Conservation (phyloP, 1,140 invertebrate species). For the Notospermus geniculatus region DNA sequence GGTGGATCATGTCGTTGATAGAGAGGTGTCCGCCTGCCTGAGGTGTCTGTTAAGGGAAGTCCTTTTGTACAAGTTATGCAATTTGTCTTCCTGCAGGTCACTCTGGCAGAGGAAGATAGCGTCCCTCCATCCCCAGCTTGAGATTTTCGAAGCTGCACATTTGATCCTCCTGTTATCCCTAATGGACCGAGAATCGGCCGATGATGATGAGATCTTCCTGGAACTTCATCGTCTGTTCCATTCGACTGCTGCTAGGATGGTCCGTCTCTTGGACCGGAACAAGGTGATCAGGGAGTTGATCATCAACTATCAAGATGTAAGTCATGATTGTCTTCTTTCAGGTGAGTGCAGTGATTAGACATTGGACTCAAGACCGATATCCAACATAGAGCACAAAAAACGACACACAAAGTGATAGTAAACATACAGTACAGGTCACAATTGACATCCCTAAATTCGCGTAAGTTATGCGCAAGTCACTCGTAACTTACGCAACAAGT, state of each 20-base stretch:
- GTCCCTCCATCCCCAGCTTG: slow-evolving; percentile 33
- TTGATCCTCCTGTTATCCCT: slow-evolving; percentile 37
- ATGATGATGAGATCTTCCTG: slow-evolving; percentile 28
- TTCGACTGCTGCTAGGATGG: slow-evolving; percentile 35
- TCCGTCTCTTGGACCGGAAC: slow-evolving; percentile 38
- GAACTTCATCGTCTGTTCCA: slow-evolving; percentile 40
- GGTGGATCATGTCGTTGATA: too few species aligned
- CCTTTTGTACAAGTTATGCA: slow-evolving; percentile 1
- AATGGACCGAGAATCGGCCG: slow-evolving; percentile 32
- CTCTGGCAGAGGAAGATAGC: slow-evolving; percentile 42
- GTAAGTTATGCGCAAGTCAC: too few species aligned
- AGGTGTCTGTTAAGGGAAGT: too few species aligned
- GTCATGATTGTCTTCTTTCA: slow-evolving; percentile 8
- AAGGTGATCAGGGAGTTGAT: slow-evolving; percentile 38
- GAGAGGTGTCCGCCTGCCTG: too few species aligned
- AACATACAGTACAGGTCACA: too few species aligned
- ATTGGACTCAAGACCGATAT: too few species aligned
- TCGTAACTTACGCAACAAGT: too few species aligned
- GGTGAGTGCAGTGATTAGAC: too few species aligned
- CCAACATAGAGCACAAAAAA: too few species aligned
- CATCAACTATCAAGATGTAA: slow-evolving; percentile 39
- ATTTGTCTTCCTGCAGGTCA: slow-evolving; percentile 27
- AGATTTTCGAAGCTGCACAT: slow-evolving; percentile 44
- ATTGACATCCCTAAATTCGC: too few species aligned
- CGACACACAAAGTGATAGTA: too few species aligned